These are phyloP conservation scores for Hofmannophila pseudospretella DNA, from an alignment of 2,888 invertebrate genomes.

Conservation along the genomic window DNA sequence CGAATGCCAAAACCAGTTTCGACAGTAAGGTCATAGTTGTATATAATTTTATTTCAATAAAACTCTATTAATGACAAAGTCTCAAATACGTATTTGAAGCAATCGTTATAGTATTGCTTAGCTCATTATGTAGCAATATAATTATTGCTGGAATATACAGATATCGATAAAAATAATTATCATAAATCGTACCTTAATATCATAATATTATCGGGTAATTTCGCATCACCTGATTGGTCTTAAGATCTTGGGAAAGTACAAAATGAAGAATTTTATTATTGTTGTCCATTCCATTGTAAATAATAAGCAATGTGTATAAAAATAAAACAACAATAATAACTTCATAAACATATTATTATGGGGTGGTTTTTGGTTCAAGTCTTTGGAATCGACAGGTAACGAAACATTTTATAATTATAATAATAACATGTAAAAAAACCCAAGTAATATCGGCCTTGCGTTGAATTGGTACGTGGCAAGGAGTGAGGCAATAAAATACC, in stretches of 20 bases:
- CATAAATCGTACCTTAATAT: background rate
- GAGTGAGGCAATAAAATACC: conserved; percentile 65
- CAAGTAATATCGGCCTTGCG: conserved; percentile 64
- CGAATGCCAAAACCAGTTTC: conserved; percentile 64
- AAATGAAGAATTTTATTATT: no score
- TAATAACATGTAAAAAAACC: conserved; percentile 41
- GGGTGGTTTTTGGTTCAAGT: no score
- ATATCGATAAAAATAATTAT: background rate
- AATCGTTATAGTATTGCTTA: background rate
- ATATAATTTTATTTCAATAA: conserved; percentile 31
- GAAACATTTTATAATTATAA: conserved; percentile 37
- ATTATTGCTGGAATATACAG: background rate
- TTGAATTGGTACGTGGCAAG: conserved; percentile 57
- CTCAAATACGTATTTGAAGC: background rate
- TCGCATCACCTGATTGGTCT: no score
- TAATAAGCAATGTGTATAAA: no score
- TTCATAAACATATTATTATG: no score
- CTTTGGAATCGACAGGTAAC: conserved; percentile 12
- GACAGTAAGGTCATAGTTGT: conserved; percentile 55
- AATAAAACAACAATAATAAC: background rate
- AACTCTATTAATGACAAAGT: background rate
- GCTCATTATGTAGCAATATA: background rate
- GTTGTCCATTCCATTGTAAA: no score
- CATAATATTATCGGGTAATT: no score
- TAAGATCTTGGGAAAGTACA: no score